Evolutionary conservation across 1,140 invertebrate species (phyloP).

Genomic region (Megalopta genalis): DNA sequence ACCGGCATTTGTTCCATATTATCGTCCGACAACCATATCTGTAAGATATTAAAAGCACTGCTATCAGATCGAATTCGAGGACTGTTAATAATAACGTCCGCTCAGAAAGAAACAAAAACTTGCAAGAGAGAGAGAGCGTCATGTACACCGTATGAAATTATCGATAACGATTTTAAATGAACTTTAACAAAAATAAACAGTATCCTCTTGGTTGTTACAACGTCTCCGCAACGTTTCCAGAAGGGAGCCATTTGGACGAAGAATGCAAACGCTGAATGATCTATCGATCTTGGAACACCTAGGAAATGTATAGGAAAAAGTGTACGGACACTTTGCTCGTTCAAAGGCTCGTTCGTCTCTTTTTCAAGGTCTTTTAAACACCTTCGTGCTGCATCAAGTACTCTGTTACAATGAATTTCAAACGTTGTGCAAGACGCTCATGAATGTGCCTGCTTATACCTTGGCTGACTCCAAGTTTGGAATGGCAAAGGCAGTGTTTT

Average conservation of each 20-base stretch:
- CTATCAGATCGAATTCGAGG: constrained; percentile 28
- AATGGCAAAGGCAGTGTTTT: constrained; percentile 86
- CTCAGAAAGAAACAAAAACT: constrained; percentile 16
- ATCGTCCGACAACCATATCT: constrained; percentile 88
- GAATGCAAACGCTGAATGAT: neutral
- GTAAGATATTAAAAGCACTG: constrained; percentile 73
- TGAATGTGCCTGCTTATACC: constrained; percentile 82
- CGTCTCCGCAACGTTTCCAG: neutral
- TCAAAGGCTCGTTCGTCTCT: constrained; percentile 73
- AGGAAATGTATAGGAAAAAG: constrained; percentile 26
- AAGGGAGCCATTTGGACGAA: neutral
- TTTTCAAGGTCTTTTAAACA: constrained; percentile 17
- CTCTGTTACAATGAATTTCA: neutral
- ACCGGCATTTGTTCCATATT: constrained; percentile 88
- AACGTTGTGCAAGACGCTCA: constrained; percentile 64
- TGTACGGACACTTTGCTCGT: constrained; percentile 54
- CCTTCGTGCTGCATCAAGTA: constrained; percentile 13
- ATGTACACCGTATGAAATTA: constrained; percentile 8
- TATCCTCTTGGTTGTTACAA: constrained; percentile 10
- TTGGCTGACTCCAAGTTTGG: constrained; percentile 82
- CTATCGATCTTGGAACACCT: neutral
- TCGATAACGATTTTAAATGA: neutral
- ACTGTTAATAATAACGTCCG: constrained; percentile 9
- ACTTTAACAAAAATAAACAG: neutral
- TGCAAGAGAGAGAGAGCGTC: constrained; percentile 20